phyloP scores from a whole-genome alignment of 2,113 vertebrate genomes.

The Lampris megalopsis region DNA sequence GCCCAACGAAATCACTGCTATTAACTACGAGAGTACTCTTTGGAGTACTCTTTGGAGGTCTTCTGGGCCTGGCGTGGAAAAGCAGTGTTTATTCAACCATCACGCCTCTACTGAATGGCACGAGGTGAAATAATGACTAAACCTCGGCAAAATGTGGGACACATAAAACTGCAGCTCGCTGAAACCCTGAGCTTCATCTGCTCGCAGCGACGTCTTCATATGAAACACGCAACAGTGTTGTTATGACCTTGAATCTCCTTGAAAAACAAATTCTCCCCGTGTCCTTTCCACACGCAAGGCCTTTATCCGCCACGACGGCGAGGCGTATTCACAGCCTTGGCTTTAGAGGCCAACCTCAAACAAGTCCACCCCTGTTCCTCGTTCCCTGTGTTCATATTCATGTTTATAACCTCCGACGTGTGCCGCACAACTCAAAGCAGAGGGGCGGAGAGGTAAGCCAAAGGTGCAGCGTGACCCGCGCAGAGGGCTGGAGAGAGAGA shows the following conservation, averaged over 20 bases:
- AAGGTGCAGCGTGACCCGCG: conserved; percentile 25
- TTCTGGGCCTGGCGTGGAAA: background rate
- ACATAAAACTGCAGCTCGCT: conserved; percentile 47
- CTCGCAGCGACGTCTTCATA: conserved; percentile 51
- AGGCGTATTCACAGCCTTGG: conserved; percentile 46
- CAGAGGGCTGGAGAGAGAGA: background rate
- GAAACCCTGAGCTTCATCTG: conserved; percentile 42
- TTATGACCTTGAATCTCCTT: conserved; percentile 44
- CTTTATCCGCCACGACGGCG: conserved; percentile 20
- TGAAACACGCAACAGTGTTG: conserved; percentile 50
- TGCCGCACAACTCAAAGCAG: conserved; percentile 32
- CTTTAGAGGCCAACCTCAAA: conserved; percentile 41
- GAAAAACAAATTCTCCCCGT: conserved; percentile 28
- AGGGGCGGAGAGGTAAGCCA: conserved; percentile 41
- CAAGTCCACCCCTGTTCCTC: conserved; percentile 30
- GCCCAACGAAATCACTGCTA: background rate
- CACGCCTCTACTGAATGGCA: conserved; percentile 44
- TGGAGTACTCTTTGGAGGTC: too few species aligned
- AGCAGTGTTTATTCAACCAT: conserved; percentile 41
- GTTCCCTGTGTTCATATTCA: conserved; percentile 27
- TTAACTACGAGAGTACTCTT: too few species aligned
- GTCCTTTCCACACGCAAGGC: conserved; percentile 27
- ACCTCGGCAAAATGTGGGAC: conserved; percentile 35
- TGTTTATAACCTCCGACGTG: conserved; percentile 40
- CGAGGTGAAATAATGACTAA: conserved; percentile 8